phyloP scores from a whole-genome alignment of 2,797 vertebrate genomes.

The Acipenser transmontanus region DNA sequence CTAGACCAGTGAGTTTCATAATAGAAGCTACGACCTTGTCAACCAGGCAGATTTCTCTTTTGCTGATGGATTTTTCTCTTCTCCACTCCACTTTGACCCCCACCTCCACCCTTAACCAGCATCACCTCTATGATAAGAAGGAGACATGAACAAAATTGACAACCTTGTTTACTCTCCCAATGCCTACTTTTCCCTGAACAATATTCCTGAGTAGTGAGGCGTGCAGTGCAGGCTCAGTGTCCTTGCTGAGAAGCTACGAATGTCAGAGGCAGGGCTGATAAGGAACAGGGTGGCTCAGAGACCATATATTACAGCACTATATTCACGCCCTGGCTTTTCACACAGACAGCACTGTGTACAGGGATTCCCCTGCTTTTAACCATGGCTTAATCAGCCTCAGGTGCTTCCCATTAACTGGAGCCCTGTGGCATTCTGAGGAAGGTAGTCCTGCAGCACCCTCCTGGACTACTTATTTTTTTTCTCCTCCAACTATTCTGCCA shows the following conservation, averaged over 20 bases:
- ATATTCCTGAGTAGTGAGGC: no score
- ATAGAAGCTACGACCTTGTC: slow-evolving; percentile 25
- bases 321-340: no score
- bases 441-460: no score
- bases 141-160: slow-evolving; percentile 8
- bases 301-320: slow-evolving; percentile 45
- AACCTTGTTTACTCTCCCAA: not conserved
- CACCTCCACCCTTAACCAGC: not conserved
- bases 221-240: not conserved
- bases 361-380: no score
- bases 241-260: not conserved
- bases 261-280: slow-evolving; percentile 28
- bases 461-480: no score
- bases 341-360: no score
- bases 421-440: no score
- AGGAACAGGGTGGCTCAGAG: slow-evolving; percentile 48
- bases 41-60: slow-evolving; percentile 27
- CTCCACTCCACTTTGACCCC: not conserved
- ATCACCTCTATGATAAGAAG: not conserved
- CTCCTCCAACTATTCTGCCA: no score
- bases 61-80: not conserved
- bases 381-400: no score
- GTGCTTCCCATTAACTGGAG: no score
- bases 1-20: slow-evolving; percentile 20
- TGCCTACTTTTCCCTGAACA: not conserved